These are phyloP conservation scores for Deilephila elpenor DNA, from an alignment of 2,888 invertebrate genomes.

Conservation along the genomic window DNA sequence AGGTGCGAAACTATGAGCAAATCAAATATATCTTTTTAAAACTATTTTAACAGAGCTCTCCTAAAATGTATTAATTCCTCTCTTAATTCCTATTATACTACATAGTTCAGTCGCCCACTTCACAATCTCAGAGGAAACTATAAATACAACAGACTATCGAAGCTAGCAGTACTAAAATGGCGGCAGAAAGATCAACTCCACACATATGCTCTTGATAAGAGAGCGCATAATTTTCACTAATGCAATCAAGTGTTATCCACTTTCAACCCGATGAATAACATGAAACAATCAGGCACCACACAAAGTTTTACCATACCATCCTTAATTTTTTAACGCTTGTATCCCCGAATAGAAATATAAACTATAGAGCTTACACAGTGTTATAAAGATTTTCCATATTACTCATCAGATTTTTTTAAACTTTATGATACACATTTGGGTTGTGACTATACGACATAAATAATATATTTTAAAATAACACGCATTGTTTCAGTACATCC, in stretches of 20 bases:
- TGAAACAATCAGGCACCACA: constrained; percentile 15
- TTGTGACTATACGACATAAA: constrained; percentile 9
- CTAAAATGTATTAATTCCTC: not conserved
- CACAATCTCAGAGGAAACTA: not conserved
- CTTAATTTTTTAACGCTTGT: not conserved
- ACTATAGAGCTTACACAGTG: not conserved
- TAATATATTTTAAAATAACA: not conserved
- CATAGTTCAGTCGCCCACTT: not conserved
- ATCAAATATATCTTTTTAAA: not conserved
- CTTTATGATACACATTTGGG: constrained; percentile 2
- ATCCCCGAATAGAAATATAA: constrained; percentile 4
- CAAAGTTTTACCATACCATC: constrained; percentile 39
- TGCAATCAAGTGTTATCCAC: not conserved
- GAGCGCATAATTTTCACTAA: constrained; percentile 13
- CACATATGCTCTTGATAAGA: constrained; percentile 9
- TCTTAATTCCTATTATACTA: not conserved
- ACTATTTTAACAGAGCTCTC: not conserved
- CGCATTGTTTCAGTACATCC: constrained; percentile 11
- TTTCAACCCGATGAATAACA: constrained; percentile 7
- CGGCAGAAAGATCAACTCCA: constrained; percentile 11
- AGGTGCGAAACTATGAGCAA: constrained; percentile 1
- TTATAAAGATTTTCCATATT: not conserved
- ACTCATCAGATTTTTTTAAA: not conserved
- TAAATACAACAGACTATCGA: constrained; percentile 4
- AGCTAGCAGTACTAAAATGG: constrained; percentile 22